These are phyloP conservation scores for Euphonia xanthogaster DNA, from an alignment of 2,797 vertebrate species.

Conservation along the genomic window DNA sequence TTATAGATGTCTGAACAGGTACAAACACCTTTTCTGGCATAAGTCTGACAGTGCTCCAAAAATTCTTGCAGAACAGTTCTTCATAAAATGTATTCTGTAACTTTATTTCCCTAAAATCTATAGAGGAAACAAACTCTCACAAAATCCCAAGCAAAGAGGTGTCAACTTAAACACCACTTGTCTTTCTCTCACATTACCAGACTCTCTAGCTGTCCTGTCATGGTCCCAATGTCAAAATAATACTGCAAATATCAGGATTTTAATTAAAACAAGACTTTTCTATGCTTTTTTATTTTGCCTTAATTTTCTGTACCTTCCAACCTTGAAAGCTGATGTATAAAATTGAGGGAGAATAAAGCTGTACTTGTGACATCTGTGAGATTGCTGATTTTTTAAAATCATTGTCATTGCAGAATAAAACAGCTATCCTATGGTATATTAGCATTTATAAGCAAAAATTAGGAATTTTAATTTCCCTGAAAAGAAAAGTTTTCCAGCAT, in stretches of 20 bases:
- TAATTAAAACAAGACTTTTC: neutral
- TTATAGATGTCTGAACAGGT: neutral
- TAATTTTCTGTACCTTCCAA: neutral
- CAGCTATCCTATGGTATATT: neutral
- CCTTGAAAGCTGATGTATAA: neutral
- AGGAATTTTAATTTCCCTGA: neutral
- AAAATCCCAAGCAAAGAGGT: neutral
- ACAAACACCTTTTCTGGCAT: neutral
- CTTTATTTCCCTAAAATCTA: neutral
- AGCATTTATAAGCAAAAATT: neutral
- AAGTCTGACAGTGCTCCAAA: neutral
- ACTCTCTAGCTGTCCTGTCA: neutral
- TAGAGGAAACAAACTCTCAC: neutral
- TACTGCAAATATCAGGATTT: neutral
- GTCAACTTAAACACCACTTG: neutral
- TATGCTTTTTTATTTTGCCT: neutral
- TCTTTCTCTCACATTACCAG: fast-evolving
- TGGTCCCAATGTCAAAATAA: neutral
- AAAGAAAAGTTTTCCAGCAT: neutral
- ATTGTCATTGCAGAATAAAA: neutral
- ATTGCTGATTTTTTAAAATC: neutral
- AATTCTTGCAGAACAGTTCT: neutral
- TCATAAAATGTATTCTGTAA: neutral
- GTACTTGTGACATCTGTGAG: neutral
- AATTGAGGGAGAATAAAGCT: neutral